Conservation (phyloP, 2,888 invertebrate species). For the Eristalis pertinax region DNA sequence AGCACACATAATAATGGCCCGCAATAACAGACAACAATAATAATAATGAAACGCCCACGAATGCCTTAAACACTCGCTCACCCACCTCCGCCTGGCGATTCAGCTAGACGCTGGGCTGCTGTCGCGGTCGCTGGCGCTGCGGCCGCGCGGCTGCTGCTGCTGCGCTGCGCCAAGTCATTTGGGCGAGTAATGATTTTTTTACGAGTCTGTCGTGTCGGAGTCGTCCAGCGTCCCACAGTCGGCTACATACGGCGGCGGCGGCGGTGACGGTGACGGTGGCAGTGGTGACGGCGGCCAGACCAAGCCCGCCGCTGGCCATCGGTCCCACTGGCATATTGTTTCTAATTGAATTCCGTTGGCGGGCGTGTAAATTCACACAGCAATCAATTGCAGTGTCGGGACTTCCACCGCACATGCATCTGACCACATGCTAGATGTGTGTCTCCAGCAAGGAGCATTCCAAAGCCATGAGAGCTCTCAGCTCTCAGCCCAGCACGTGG, state of each 20-base stretch:
- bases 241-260: not conserved
- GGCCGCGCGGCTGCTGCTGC: not conserved
- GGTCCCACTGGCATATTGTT: slow-evolving; percentile 59
- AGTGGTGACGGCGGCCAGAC: slow-evolving; percentile 4
- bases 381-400: slow-evolving; percentile 56
- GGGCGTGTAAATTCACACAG: slow-evolving; percentile 69
- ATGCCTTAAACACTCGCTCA: slow-evolving; percentile 54
- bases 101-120: slow-evolving; percentile 40
- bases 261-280: not conserved
- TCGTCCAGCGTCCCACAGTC: slow-evolving; percentile 33
- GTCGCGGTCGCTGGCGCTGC: not conserved
- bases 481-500: slow-evolving; percentile 50
- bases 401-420: slow-evolving; percentile 56
- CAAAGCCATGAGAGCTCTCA: slow-evolving; percentile 61
- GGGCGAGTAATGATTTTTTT: slow-evolving; percentile 60
- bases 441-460: slow-evolving; percentile 37
- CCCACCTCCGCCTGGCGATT: slow-evolving; percentile 42
- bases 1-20: slow-evolving; percentile 65
- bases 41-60: slow-evolving; percentile 70
- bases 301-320: slow-evolving; percentile 33
- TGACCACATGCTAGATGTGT: slow-evolving; percentile 37
- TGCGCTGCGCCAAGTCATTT: slow-evolving; percentile 35
- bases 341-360: slow-evolving; percentile 71
- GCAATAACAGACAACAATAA: slow-evolving; percentile 69
- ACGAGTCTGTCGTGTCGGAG: slow-evolving; percentile 43